These are phyloP conservation scores for Norana najaformis DNA, from an alignment of 2,888 invertebrate species.

Conservation along the genomic window DNA sequence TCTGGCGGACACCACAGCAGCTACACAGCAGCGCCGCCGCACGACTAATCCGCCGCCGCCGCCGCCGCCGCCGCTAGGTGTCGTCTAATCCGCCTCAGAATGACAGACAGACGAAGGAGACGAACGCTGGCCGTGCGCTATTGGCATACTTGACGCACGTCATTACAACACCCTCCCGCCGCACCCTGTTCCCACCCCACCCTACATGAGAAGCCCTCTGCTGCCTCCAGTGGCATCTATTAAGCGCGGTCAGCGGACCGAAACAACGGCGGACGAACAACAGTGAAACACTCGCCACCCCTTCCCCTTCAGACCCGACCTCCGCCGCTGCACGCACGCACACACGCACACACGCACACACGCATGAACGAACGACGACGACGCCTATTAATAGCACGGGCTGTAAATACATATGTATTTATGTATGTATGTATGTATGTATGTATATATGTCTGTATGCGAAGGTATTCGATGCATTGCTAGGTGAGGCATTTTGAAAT, in stretches of 20 bases:
- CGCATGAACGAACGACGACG: background rate
- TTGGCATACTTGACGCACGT: background rate
- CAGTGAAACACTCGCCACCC: background rate
- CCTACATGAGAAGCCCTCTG: background rate
- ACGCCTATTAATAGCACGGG: background rate
- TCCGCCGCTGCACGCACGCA: background rate
- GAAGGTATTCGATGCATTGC: background rate
- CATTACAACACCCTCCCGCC: background rate
- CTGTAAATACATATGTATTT: background rate
- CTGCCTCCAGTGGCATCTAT: background rate
- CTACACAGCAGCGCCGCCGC: no score
- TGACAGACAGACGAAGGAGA: no score
- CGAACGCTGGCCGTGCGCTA: background rate
- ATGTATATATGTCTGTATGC: background rate
- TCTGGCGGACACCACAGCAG: no score
- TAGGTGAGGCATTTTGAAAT: background rate
- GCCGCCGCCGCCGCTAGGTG: no score
- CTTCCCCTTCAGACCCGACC: background rate
- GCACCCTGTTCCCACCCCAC: background rate
- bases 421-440: background rate
- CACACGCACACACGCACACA: background rate
- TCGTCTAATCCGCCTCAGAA: no score
- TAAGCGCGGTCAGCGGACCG: conserved; percentile 15
- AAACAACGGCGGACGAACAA: background rate
- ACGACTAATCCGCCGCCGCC: no score